Base-by-base conservation (phyloP, 2,797 vertebrate species). In the Alca torda region DNA sequence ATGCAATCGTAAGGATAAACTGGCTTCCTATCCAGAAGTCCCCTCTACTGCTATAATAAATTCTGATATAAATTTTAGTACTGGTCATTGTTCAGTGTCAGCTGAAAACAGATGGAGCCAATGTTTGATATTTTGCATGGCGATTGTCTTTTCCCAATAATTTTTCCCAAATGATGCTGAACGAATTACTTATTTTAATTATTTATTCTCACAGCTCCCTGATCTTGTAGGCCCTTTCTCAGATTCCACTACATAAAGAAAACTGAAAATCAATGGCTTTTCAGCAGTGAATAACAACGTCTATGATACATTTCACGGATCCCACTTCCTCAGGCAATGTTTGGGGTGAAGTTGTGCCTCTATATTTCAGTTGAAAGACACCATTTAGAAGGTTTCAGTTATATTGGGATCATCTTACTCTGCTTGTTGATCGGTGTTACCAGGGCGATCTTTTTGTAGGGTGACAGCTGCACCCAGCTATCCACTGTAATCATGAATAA, bases 391-490 rank as follows among this genome's bases (percentile, higher is more conserved):
- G 60, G 90, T 93, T 97, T 94, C 64, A 37, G 77, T 90, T 94
- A 70, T 84, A 87, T 93, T 81, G 93, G 87, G 87, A 88, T 96
- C 94, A 56, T 96, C 91, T 97, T 95, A 94, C 95, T 95, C 74
- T 95, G 89, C 84, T 97, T 96, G 95, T 96, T 96, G 75, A 92
- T 88, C 83, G 64, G 75, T 84, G 92, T 96, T 93, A 86, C 89
- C 86, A 80, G 77, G 84, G 89, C 80, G 78, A 94, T 94, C 93
- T 96, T 96, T 97, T 96, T 95, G 91, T 89, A 89, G 96, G 77
- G 61, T 87, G 84, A 96, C 94, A 96, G 96, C 95, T 96, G 96
- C 95, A 85, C 45, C 28, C 90, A 89, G 94, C 88, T 77, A 91
- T 84, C 88, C 50, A 21, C 90, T 87, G 74, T 68, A 90, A 96